phyloP scores from a whole-genome alignment of 2,797 vertebrate species.

The Aselliscus stoliczkanus region DNA sequence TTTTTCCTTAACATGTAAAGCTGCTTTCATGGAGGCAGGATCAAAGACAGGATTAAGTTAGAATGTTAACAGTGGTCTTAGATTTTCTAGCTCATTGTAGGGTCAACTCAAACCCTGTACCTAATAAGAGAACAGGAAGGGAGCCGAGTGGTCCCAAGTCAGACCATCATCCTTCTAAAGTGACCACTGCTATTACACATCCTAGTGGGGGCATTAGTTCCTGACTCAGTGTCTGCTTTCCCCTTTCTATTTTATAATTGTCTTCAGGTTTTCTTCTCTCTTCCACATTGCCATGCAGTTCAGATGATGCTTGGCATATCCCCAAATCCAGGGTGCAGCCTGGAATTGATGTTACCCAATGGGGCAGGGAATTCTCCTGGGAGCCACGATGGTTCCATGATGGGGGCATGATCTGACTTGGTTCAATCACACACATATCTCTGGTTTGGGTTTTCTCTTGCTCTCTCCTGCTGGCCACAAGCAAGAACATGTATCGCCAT shows the following conservation, averaged over 20 bases:
- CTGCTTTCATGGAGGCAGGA: background rate
- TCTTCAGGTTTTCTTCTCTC: background rate
- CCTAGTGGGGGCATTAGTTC: too few species aligned
- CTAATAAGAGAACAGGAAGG: too few species aligned
- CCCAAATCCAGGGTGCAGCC: rapidly evolving
- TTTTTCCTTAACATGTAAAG: background rate
- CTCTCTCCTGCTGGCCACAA: background rate
- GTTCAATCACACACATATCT: too few species aligned
- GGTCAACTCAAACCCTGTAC: background rate
- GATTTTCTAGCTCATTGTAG: background rate
- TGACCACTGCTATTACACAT: rapidly evolving
- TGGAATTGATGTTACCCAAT: background rate
- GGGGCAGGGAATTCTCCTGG: too few species aligned
- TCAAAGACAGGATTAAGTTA: background rate
- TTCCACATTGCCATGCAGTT: background rate
- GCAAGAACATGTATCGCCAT: background rate
- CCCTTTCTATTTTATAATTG: background rate
- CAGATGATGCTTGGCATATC: background rate
- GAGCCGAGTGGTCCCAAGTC: background rate
- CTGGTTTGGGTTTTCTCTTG: background rate
- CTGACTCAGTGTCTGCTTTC: background rate
- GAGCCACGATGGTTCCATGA: background rate
- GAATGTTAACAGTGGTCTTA: background rate
- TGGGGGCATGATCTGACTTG: background rate
- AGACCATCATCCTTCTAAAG: background rate